A percentile compares a stretch with the other conserved stretches of the same genome.
Evolutionary conservation across 1,140 invertebrate genomes (phyloP).

Genomic region (Trichomalopsis sarcophagae): DNA sequence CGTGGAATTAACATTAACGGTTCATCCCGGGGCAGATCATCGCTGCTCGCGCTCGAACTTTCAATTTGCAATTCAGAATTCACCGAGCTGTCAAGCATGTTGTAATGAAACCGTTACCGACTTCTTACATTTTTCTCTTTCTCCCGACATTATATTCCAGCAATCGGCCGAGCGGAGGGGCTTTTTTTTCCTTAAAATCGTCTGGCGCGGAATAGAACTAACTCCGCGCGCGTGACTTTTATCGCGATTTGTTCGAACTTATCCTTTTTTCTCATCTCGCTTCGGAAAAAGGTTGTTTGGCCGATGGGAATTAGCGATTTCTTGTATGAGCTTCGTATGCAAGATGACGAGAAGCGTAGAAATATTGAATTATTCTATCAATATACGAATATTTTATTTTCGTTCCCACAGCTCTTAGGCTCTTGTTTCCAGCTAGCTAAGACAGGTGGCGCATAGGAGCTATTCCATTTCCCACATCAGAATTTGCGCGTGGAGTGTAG

Average conservation of each 20-base stretch:
- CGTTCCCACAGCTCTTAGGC: too few species aligned
- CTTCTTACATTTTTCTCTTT: constrained; percentile 34
- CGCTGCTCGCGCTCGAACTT: background rate
- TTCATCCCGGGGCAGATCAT: background rate
- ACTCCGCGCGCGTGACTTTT: constrained; percentile 20
- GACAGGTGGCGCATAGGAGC: too few species aligned
- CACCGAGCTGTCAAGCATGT: constrained; percentile 29
- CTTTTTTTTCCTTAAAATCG: background rate
- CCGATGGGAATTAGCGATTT: constrained; percentile 9
- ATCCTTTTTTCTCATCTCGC: constrained; percentile 2
- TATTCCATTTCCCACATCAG: too few species aligned
- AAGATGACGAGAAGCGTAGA: background rate
- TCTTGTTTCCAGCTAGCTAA: too few species aligned
- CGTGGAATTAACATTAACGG: constrained; percentile 45
- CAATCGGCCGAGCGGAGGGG: too few species aligned
- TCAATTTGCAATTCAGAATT: constrained; percentile 51
- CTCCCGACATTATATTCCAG: background rate
- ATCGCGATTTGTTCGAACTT: constrained; percentile 7
- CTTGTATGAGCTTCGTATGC: background rate
- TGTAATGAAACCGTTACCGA: constrained; percentile 48
- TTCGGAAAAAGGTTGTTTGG: constrained; percentile 29
- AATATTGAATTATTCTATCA: background rate
- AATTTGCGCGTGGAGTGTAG: too few species aligned
- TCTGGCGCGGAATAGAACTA: background rate
- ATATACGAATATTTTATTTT: too few species aligned